These are phyloP conservation scores for Apodemia zela DNA, from an alignment of 2,888 invertebrate genomes.

Conservation along the genomic window DNA sequence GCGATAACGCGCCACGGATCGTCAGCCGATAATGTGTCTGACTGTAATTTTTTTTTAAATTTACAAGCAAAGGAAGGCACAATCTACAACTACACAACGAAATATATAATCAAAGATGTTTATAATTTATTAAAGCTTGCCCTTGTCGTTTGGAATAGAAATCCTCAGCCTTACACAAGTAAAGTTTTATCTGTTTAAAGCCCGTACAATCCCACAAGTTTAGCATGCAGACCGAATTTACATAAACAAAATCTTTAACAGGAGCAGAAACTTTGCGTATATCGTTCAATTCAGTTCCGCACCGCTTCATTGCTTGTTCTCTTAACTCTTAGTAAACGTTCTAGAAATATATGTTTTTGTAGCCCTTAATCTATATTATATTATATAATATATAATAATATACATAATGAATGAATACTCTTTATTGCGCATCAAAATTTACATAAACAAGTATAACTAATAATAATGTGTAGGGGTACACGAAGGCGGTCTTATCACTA, in stretches of 20 bases:
- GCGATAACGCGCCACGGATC: too few relatives aligned
- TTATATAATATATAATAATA: too few relatives aligned
- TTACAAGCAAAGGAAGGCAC: too few relatives aligned
- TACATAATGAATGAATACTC: too few relatives aligned
- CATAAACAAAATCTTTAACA: constrained; percentile 13
- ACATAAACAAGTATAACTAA: too few relatives aligned
- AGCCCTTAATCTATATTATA: too few relatives aligned
- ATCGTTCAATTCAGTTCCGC: constrained; percentile 1
- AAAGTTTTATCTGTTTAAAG: constrained; percentile 14
- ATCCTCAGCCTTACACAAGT: constrained; percentile 7
- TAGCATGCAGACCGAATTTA: constrained; percentile 8
- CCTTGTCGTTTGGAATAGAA: constrained; percentile 10
- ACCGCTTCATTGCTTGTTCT: not conserved
- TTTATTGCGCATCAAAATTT: too few relatives aligned
- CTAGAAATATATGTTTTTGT: not conserved
- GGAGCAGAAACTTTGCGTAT: constrained; percentile 10
- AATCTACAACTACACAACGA: not conserved
- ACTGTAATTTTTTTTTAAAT: too few relatives aligned
- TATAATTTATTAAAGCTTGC: constrained; percentile 1
- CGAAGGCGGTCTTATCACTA: too few relatives aligned
- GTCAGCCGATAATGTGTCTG: too few relatives aligned
- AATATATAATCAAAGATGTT: not conserved
- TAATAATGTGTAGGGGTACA: too few relatives aligned
- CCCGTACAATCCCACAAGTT: constrained; percentile 13
- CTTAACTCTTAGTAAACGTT: not conserved